These are phyloP conservation scores for Drosophila parthenogenetica DNA, from an alignment of 2,888 invertebrate species.

Conservation along the genomic window DNA sequence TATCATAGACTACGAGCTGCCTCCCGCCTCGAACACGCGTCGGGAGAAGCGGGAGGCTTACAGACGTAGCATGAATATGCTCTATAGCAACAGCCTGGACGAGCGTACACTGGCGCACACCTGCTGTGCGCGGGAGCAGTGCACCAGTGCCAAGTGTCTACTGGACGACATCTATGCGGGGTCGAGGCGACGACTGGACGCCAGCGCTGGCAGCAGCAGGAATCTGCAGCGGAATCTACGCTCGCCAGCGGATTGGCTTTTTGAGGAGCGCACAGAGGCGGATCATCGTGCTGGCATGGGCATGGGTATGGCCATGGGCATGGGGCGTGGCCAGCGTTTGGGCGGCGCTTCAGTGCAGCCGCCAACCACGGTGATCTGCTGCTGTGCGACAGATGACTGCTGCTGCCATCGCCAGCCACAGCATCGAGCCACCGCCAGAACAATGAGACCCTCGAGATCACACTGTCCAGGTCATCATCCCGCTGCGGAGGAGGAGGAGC, in stretches of 20 bases:
- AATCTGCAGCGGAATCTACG: slow-evolving; percentile 64
- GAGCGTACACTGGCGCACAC: slow-evolving; percentile 70
- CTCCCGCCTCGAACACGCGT: slow-evolving; percentile 76
- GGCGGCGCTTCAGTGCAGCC: slow-evolving; percentile 46
- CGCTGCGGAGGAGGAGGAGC: slow-evolving; percentile 84
- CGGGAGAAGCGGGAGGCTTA: slow-evolving; percentile 83
- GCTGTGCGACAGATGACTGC: slow-evolving; percentile 83
- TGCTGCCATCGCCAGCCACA: slow-evolving; percentile 83
- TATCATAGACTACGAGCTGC: slow-evolving; percentile 84
- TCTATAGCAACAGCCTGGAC: slow-evolving; percentile 80
- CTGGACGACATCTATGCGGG: slow-evolving; percentile 53
- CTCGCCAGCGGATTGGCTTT: slow-evolving; percentile 82
- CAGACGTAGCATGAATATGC: slow-evolving; percentile 81
- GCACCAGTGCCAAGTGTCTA: slow-evolving; percentile 84
- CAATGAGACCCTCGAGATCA: slow-evolving; percentile 49
- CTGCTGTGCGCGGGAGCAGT: slow-evolving; percentile 83
- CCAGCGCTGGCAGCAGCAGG: slow-evolving; percentile 79
- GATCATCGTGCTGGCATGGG: slow-evolving; percentile 65
- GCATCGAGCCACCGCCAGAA: slow-evolving; percentile 44
- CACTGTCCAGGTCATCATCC: slow-evolving; percentile 82
- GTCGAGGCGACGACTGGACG: slow-evolving; percentile 50
- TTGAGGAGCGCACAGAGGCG: slow-evolving; percentile 76
- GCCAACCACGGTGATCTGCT: slow-evolving; percentile 74
- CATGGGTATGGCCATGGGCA: background rate
- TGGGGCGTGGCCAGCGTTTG: slow-evolving; percentile 20